Conservation (phyloP, 2,888 invertebrate species). For the Meiosimyza platycephala region DNA sequence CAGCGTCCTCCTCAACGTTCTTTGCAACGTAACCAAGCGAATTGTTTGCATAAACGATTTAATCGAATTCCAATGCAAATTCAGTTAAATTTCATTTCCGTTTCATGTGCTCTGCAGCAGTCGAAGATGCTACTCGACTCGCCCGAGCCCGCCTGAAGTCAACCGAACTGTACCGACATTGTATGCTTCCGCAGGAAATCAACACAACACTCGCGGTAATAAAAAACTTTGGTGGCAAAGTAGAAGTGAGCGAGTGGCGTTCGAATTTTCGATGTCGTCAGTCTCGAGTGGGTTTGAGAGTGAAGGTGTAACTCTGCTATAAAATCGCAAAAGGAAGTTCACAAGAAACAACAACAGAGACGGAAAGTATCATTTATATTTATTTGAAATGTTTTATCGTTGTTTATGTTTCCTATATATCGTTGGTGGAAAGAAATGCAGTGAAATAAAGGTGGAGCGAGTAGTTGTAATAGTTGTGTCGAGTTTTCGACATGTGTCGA, state of each 20-base stretch:
- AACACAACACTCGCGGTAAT: constrained; percentile 62
- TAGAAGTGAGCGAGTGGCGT: constrained; percentile 20
- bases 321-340: constrained; percentile 21
- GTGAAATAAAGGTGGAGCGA: constrained; percentile 13
- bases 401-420: constrained; percentile 36
- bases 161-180: constrained; percentile 14
- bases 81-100: constrained; percentile 65
- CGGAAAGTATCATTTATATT: constrained; percentile 54
- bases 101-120: constrained; percentile 40
- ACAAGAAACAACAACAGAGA: constrained; percentile 44
- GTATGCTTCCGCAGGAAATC: constrained; percentile 53
- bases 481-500: constrained; percentile 6
- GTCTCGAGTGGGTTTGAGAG: constrained; percentile 4
- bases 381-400: constrained; percentile 52
- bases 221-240: constrained; percentile 48
- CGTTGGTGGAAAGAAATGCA: constrained; percentile 1
- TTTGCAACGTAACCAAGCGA: constrained; percentile 45
- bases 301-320: neutral
- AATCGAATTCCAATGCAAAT: constrained; percentile 67
- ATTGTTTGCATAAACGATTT: constrained; percentile 65
- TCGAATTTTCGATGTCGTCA: constrained; percentile 24
- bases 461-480: constrained; percentile 2
- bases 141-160: neutral
- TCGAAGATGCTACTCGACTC: constrained; percentile 18
- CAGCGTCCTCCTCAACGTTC: too few relatives aligned